A percentile compares a stretch with the other conserved stretches of the same genome.
Conservation (phyloP, 2,888 invertebrate species). For the Maniola hyperantus region DNA sequence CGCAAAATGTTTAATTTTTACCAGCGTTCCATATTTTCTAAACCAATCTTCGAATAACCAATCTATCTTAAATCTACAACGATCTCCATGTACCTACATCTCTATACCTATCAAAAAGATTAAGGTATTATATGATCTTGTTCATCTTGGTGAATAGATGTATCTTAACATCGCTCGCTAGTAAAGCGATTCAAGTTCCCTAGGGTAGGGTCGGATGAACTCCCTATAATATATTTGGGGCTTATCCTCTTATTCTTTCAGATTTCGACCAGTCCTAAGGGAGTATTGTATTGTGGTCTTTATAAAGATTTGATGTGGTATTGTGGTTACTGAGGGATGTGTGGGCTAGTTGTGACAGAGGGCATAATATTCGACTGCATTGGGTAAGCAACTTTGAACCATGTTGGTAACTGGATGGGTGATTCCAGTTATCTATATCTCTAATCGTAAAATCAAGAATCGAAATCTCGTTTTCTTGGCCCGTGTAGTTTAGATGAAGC, state of each 20-base stretch:
- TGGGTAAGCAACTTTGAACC: too few species aligned
- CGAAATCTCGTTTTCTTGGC: too few species aligned
- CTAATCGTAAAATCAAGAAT: too few species aligned
- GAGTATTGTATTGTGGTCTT: not conserved
- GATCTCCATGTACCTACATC: not conserved
- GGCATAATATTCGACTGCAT: too few species aligned
- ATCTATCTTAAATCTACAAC: not conserved
- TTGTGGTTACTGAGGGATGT: not conserved
- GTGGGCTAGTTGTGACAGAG: not conserved
- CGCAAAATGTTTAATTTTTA: not conserved
- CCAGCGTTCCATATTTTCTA: not conserved
- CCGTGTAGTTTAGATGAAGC: too few species aligned
- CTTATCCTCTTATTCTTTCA: slow-evolving; percentile 9
- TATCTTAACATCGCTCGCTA: slow-evolving; percentile 8
- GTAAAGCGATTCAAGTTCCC: slow-evolving; percentile 18
- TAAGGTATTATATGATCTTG: not conserved
- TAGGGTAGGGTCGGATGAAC: slow-evolving; percentile 3
- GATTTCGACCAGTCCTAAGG: slow-evolving; percentile 12
- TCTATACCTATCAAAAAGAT: not conserved
- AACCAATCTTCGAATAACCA: not conserved
- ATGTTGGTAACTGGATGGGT: too few species aligned
- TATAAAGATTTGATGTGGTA: not conserved
- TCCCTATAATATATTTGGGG: slow-evolving; percentile 1
- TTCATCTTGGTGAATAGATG: not conserved
- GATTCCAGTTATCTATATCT: too few species aligned